phyloP scores from a whole-genome alignment of 2,797 vertebrate species.

The Enteromius viviparus region DNA sequence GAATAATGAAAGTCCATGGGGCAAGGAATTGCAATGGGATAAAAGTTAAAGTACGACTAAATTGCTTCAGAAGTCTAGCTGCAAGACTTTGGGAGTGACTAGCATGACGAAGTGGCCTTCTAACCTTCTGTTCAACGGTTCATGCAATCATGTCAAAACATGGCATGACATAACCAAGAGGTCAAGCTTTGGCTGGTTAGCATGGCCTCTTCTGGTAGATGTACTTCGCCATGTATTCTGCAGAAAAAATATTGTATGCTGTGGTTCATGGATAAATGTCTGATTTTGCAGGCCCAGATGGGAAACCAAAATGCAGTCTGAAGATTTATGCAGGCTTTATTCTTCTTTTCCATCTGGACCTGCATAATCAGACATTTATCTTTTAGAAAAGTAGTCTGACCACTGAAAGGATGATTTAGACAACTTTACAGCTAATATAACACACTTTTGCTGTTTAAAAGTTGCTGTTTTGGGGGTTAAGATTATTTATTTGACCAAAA shows the following conservation, averaged over 20 bases:
- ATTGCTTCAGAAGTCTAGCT: slow-evolving; percentile 7
- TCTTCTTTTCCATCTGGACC: background rate
- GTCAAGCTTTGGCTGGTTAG: background rate
- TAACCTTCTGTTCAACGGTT: background rate
- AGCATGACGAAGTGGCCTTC: background rate
- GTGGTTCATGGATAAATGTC: background rate
- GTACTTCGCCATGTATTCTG: background rate
- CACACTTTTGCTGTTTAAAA: background rate
- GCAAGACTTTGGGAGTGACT: slow-evolving; percentile 7
- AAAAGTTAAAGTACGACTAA: background rate
- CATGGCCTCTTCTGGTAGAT: background rate
- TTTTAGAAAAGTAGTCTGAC: background rate
- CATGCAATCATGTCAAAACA: background rate
- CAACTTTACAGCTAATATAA: background rate
- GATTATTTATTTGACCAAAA: background rate
- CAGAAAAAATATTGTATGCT: background rate
- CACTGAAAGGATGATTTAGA: background rate
- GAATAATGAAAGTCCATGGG: slow-evolving; percentile 8
- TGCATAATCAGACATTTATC: background rate
- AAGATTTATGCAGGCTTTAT: background rate
- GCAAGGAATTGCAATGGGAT: background rate
- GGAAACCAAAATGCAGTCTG: background rate
- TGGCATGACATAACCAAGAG: background rate
- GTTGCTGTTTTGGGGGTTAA: too few species aligned
- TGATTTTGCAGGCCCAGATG: slow-evolving; percentile 1